Conservation (phyloP, 1,140 invertebrate species). For the Oryzaephilus surinamensis region DNA sequence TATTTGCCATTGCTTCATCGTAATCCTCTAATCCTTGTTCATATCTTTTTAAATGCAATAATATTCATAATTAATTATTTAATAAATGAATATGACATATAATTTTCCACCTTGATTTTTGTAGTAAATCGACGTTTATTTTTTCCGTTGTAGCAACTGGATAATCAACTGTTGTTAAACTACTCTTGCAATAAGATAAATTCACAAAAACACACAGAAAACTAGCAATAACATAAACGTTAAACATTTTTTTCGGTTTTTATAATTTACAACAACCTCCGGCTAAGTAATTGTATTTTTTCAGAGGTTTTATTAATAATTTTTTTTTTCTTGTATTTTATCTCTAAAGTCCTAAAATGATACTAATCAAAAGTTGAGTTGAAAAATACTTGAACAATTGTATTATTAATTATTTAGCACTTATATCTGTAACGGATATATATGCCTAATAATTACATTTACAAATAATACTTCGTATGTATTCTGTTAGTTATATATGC, state of each 20-base stretch:
- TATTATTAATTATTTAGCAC: slow-evolving; percentile 25
- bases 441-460: slow-evolving; percentile 28
- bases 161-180: slow-evolving; percentile 2
- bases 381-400: background rate
- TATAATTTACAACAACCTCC: slow-evolving; percentile 5
- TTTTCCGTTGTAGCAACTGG: slow-evolving; percentile 11
- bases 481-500: slow-evolving; percentile 22
- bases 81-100: slow-evolving; percentile 10
- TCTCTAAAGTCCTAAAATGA: slow-evolving; percentile 7
- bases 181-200: slow-evolving; percentile 5
- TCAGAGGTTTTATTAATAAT: slow-evolving; percentile 5
- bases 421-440: slow-evolving; percentile 28
- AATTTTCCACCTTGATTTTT: slow-evolving; percentile 19
- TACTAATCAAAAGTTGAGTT: slow-evolving; percentile 8
- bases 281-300: slow-evolving; percentile 14
- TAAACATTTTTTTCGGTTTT: too few relatives aligned
- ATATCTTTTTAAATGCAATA: slow-evolving; percentile 18
- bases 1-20: slow-evolving; percentile 23
- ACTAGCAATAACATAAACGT: background rate
- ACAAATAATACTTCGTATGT: slow-evolving; percentile 25
- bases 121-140: slow-evolving; percentile 5
- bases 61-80: slow-evolving; percentile 4
- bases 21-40: slow-evolving; percentile 30
- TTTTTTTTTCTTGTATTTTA: slow-evolving; percentile 5
- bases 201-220: slow-evolving; percentile 4